phyloP scores from a whole-genome alignment of 1,140 invertebrate genomes.

The Dermatophagoides farinae region DNA sequence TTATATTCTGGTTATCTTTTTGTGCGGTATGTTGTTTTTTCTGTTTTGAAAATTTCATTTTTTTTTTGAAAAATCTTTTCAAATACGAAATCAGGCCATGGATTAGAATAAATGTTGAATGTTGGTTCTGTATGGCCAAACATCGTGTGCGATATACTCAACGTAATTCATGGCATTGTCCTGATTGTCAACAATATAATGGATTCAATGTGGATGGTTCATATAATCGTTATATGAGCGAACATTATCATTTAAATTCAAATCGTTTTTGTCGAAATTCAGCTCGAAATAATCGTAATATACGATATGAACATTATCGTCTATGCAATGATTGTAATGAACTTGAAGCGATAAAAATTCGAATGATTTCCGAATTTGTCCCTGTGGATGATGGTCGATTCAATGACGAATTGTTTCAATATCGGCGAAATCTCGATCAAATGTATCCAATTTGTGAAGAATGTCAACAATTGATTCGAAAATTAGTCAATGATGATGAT shows the following conservation, averaged over 20 bases:
- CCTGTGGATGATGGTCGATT: slow-evolving; percentile 12
- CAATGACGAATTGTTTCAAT: background rate
- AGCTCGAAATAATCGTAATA: background rate
- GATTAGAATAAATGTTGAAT: background rate
- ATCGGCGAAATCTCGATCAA: background rate
- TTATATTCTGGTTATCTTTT: background rate
- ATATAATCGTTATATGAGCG: slow-evolving; percentile 7
- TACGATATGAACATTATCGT: background rate
- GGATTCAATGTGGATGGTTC: slow-evolving; percentile 9
- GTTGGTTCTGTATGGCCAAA: slow-evolving; percentile 2
- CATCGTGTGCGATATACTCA: background rate
- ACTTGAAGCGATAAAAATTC: slow-evolving; percentile 12
- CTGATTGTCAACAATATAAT: slow-evolving; percentile 4
- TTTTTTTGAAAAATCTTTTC: background rate
- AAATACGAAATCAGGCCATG: background rate
- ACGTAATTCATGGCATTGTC: background rate
- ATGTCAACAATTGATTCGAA: background rate
- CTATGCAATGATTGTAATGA: slow-evolving; percentile 7
- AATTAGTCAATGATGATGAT: background rate
- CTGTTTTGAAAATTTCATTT: background rate
- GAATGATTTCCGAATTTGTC: slow-evolving; percentile 8
- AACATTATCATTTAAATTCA: background rate
- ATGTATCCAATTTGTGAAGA: background rate
- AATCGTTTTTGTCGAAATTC: background rate
- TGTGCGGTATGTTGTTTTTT: background rate